These are phyloP conservation scores for Oithona nana DNA, from an alignment of 2,888 invertebrate genomes.

Conservation along the genomic window DNA sequence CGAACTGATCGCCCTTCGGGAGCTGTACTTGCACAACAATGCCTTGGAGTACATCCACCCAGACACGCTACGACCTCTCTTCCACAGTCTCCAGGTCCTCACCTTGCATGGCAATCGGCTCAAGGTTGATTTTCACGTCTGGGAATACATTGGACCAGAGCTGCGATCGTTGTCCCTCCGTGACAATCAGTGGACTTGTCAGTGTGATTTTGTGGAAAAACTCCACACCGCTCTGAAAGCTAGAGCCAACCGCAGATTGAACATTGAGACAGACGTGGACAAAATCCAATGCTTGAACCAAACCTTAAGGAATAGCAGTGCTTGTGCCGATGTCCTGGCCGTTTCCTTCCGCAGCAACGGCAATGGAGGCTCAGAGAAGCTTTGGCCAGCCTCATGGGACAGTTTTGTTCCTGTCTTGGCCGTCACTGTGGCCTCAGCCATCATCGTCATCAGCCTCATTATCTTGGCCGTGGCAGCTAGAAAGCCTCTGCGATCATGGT, in stretches of 20 bases:
- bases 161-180: slow-evolving; percentile 42
- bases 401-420: slow-evolving; percentile 1
- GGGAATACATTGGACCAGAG: slow-evolving; percentile 43
- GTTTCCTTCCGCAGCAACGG: neutral
- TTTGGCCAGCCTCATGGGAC: neutral
- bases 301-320: neutral
- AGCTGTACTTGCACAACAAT: slow-evolving; percentile 54
- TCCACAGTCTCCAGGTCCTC: slow-evolving; percentile 40
- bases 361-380: neutral
- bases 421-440: neutral
- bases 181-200: slow-evolving; percentile 57
- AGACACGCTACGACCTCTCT: slow-evolving; percentile 46
- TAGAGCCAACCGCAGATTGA: slow-evolving; percentile 54
- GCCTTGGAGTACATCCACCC: slow-evolving; percentile 47
- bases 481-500: neutral
- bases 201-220: slow-evolving; percentile 44
- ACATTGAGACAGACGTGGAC: slow-evolving; percentile 56
- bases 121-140: slow-evolving; percentile 41
- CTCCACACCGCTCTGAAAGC: slow-evolving; percentile 41
- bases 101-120: slow-evolving; percentile 51
- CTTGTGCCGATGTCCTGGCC: slow-evolving; percentile 7
- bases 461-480: neutral
- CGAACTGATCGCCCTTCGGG: slow-evolving; percentile 48
- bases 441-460: slow-evolving; percentile 4
- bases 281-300: slow-evolving; percentile 45